Percentiles rank a stretch among this genome's conserved stretches.
Conservation (phyloP, 2,888 invertebrate species). For the Drosophila anomalata region DNA sequence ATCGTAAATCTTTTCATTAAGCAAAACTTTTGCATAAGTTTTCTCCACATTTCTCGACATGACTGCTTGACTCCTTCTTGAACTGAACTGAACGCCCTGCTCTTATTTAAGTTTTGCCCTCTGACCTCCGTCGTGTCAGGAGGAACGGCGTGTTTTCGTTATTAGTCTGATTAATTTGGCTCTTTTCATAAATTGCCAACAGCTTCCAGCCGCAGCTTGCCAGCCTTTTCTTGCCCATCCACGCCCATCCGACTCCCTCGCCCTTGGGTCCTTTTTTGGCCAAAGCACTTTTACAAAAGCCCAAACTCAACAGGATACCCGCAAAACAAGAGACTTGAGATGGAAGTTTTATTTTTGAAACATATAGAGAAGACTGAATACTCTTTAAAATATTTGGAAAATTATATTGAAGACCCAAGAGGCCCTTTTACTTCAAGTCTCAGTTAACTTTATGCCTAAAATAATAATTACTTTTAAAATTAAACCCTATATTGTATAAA, state of each 20-base stretch:
- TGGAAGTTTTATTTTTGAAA: neutral
- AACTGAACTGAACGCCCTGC: no score
- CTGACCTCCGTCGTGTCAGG: slow-evolving; percentile 38
- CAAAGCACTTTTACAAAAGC: slow-evolving; percentile 11
- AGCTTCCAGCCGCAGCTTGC: slow-evolving; percentile 69
- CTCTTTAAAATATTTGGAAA: neutral
- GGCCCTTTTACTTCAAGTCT: neutral
- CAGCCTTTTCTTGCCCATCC: slow-evolving; percentile 31
- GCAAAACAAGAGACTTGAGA: slow-evolving; percentile 37
- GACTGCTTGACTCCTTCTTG: neutral
- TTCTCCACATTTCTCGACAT: slow-evolving; percentile 42
- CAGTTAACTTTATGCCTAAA: no score
- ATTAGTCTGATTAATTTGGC: slow-evolving; percentile 84
- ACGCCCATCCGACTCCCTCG: neutral
- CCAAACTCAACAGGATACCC: slow-evolving; percentile 32
- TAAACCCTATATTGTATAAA: neutral
- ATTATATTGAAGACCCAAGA: neutral
- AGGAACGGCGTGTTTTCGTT: slow-evolving; percentile 81
- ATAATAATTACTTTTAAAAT: no score
- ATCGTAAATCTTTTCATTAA: slow-evolving; percentile 84
- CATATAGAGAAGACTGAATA: neutral
- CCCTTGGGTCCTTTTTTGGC: neutral
- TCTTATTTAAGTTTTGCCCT: slow-evolving; percentile 9
- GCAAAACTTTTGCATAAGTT: slow-evolving; percentile 83
- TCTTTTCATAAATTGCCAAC: slow-evolving; percentile 84